Base-by-base conservation (phyloP, 1,140 invertebrate species). In the Acromyrmex echinatior region DNA sequence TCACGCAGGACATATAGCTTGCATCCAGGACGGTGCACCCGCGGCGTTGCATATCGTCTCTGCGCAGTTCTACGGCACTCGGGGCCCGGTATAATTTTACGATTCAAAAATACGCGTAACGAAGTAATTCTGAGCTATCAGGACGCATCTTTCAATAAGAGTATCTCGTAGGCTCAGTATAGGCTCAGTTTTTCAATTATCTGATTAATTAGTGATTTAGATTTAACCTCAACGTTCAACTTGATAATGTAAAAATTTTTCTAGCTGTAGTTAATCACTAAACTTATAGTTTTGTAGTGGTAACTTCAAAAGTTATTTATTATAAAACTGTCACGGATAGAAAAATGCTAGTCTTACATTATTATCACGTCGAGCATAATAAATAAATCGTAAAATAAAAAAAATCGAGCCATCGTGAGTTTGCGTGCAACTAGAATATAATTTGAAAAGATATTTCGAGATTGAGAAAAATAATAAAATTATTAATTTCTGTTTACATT, bases 51-150 rank as follows among this genome's bases (percentile, higher is more conserved):
- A 71, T 25, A 77, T 56, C 56, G 60, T 12, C 49, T 49, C 86
- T 7, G 49, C 63, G 65, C 9, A 53, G 28, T 1, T 79, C 73
- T n/a, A 10, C 18, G 45, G 21, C 62, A 35, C 45, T n/a, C 51
- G 60, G 60, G 45, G 25, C 86, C 70, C 73, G 68, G 53, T 80
- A 73, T 78, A 66, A 88, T 79, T 89, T 80, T 87, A 86, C 71
- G 70, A 82, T 49, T 71, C 49, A 28, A 7, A 25, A 18, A n/a
- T 39, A n/a, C 45, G 25, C 7, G n/a, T 12, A 18, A 56, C 45
- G 39, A 56, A 70, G 9, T 80, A 70, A 70, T 80, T 70, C 65
- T 16, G 35, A 10, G 25, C 25, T 79, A 66, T 66, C 39, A 53
- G 14, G 5, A 16, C 28, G 45, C 31, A 25, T 18, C 28, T 60